Evolutionary conservation across 2,113 vertebrate species (phyloP), one percentile per base, ranked within the genome.

Genomic region (Pleuronectes platessa): DNA sequence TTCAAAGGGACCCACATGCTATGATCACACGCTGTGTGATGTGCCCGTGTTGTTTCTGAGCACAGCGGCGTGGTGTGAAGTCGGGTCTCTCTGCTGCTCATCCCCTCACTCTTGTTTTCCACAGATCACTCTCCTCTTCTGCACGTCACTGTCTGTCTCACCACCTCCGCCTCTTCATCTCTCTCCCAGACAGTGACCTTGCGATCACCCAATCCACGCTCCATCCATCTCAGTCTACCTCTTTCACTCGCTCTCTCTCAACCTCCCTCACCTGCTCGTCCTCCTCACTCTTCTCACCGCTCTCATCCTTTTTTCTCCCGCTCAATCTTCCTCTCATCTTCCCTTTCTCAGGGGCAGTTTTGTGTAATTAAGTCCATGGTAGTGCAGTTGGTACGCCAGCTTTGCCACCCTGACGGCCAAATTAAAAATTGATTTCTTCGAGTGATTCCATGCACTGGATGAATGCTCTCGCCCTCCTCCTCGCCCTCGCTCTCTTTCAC

Each of bases 341-440:
- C 24, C 62, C 73, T 76, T 86, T 89, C 82, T 89, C 37, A 1
- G 55, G 63, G 84, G 70, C 85, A 81, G 78, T 89, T 90, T 91
- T 89, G 79, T 90, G 90, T 91, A 90, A 93, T 94, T 93, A 94
- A 92, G 88, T 89, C 83, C 75, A 62, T 60, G 74, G 83, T 78
- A 81, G 81, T 72, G 56, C 56, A 58, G 84, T 88, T 81, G 81
- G 81, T 82, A 78, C 71, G 58, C 85, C 78, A 87, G 86, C 88
- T 84, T 90, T 89, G 85, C 86, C 89, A 87, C 85, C 81, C 81
- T 89, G 82, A 89, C 76, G 79, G 90, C 83, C 90, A 94, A 93
- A 94, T 94, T 94, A 93, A 92, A 93, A 93, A 94, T 94, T 92
- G 92, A 94, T 94, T 92, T 93, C 88, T 93, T 94, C 80, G 70